Evolutionary conservation across 2,113 vertebrate genomes (phyloP).

Genomic region (Puntigrus tetrazona): DNA sequence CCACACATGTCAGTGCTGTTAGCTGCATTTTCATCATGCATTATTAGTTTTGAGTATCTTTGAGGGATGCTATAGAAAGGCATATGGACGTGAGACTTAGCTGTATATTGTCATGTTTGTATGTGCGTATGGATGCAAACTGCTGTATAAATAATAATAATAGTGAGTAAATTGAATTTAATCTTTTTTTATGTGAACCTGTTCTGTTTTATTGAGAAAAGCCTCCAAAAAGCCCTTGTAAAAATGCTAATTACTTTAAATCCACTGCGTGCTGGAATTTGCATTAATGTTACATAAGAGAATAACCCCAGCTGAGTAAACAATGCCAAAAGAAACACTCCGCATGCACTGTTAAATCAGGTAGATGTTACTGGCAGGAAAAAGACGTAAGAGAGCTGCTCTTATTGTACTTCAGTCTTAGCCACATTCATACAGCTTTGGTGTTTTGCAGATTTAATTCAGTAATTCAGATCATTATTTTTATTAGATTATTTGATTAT

Average conservation of each 20-base stretch:
- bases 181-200: conserved; percentile 55
- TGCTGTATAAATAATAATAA: conserved; percentile 12
- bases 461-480: not conserved
- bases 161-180: not conserved
- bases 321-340: conserved; percentile 35
- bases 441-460: not conserved
- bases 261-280: conserved; percentile 60
- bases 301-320: conserved; percentile 46
- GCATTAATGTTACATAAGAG: conserved; percentile 64
- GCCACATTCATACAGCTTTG: not conserved
- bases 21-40: not conserved
- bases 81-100: not conserved
- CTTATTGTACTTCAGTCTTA: conserved; percentile 7
- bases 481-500: not conserved
- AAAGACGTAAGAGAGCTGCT: conserved; percentile 1
- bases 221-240: conserved; percentile 60
- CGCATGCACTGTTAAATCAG: conserved; percentile 48
- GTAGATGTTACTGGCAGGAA: conserved; percentile 49
- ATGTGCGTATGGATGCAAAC: not conserved
- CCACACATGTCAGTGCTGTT: not conserved
- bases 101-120: not conserved
- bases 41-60: not conserved
- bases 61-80: not conserved
- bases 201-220: conserved; percentile 60
- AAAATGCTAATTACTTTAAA: conserved; percentile 61